phyloP scores from a whole-genome alignment of 2,113 vertebrate genomes.

The Dendropsophus ebraccatus region DNA sequence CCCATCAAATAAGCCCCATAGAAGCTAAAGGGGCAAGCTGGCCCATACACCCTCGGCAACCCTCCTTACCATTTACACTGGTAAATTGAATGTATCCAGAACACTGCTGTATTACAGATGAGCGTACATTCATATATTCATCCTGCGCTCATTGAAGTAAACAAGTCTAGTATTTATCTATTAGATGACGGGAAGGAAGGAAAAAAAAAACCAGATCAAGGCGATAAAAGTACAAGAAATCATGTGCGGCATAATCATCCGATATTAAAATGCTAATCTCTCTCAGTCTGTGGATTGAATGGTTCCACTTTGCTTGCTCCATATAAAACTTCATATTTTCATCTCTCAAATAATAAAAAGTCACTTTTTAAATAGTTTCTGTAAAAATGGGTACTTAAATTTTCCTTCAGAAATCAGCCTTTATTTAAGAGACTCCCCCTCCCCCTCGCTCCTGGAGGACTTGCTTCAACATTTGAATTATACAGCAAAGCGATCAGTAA shows the following conservation, averaged over 20 bases:
- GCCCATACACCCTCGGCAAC: neutral
- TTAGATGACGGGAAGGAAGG: conserved; percentile 17
- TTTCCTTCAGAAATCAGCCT: conserved; percentile 54
- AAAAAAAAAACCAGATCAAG: conserved; percentile 45
- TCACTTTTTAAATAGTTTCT: conserved; percentile 58
- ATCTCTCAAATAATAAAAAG: conserved; percentile 58
- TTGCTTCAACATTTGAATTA: conserved; percentile 49
- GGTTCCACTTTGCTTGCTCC: conserved; percentile 58
- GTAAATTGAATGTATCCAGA: neutral
- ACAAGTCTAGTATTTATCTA: conserved; percentile 55
- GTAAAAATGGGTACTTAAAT: conserved; percentile 58
- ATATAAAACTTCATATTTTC: conserved; percentile 59
- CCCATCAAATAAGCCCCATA: neutral
- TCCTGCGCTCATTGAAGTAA: conserved; percentile 37
- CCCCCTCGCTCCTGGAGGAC: conserved; percentile 46
- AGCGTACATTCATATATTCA: conserved; percentile 16
- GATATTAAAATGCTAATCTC: conserved; percentile 59
- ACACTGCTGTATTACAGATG: neutral
- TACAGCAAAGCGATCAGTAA: conserved; percentile 56
- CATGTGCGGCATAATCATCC: conserved; percentile 51
- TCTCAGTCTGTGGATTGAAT: conserved; percentile 53
- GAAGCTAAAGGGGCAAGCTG: neutral
- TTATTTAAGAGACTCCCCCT: conserved; percentile 55
- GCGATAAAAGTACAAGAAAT: conserved; percentile 44
- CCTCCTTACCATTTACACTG: neutral